Base-by-base conservation (phyloP, 2,888 invertebrate species). In the Strigamia transsilvanica region DNA sequence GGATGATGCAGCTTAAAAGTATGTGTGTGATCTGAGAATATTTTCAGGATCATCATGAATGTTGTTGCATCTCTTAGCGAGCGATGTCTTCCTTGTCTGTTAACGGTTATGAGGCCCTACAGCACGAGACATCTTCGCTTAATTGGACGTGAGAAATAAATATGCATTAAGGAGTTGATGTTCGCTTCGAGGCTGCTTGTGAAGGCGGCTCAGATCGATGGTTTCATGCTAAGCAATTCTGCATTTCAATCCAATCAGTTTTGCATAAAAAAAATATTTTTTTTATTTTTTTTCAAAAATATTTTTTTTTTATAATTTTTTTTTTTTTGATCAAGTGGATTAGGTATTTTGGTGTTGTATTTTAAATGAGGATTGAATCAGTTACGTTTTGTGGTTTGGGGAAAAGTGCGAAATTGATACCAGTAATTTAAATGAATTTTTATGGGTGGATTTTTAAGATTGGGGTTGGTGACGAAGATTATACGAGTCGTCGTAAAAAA, bases 61-160 rank as follows among this genome's bases (percentile, higher is more conserved):
- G 73, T 73, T 73, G 73, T 73, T 73, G 23, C 73, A 73, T 73
- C 27, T 73, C 27, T 73, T 23, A 27, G 73, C 73, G 73, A 73
- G 73, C 73, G 73, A 73, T 73, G 73, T 73, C 73, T 73, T 73
- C n/a, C 73, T 73, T 73, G 73, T 73, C 73, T 73, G 73, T 73
- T 73, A 73, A 73, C 73, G 73, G 73, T 73, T 73, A 73, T 73
- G 73, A 73, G 73, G 73, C 73, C 73, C 73, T 73, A 73, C 73
- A 73, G 73, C 73, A 73, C 73, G 73, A 73, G 73, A 73, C 73
- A 73, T 73, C 73, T 73, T 32, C 73, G 73, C 73, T 73, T 73
- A 73, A 73, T 73, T 73, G 73, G 73, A 73, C 73, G 73, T 73
- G 73, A 32, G 73, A 27, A 73, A 73, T 73, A 73, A 73, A 73